Base-by-base conservation (phyloP, 2,797 vertebrate genomes). In the Oryzias dopingdopingensis region DNA sequence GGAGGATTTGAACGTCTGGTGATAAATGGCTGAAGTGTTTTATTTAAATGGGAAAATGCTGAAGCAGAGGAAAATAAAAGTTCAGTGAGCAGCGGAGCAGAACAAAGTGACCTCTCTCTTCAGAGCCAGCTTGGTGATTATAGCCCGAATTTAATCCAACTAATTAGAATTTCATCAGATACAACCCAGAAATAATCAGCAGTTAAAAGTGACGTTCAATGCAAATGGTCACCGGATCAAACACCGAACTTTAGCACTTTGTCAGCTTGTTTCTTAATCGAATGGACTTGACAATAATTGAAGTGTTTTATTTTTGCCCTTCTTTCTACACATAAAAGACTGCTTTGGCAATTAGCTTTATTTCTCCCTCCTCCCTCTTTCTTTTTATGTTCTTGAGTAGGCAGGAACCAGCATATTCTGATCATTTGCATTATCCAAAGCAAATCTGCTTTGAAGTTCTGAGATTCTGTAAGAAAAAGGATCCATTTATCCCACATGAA, bases 401-500 rank as follows among this genome's bases (percentile, higher is more conserved):
- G 82, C 85, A 87, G 85, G 84, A 88, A 80, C 81, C 61, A 32
- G 79, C 86, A 83, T 86, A 89, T 95, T 96, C 93, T 84, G 88
- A 93, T 94, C 92, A 98, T 98, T 98, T 98, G 94, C 95, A 98
- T 97, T 96, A 96, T 96, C 94, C 94, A 93, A 79, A 83, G 92
- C 90, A 87, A 94, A 96, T 94, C 93, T 91, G 91, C 96, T 98
- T 99, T 99, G 96, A 99, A 97, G 96, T 97, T 92, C 88, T 91
- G 92, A 95, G 94, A 97, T 95, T 94, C 93, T 92, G 94, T 93
- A 93, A 95, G 94, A 94, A 96, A 95, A 90, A 94, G 90, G 92
- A 92, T 94, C 93, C 93, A 95, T 95, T 97, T 96, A 96, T 94
- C 92, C 94, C 89, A 91, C 93, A 94, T 94, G 93, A 81, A 96